Percentiles rank a stretch among this genome's conserved stretches.
Evolutionary conservation across 2,797 vertebrate species (phyloP).

Genomic region (Gadopsis marmoratus): DNA sequence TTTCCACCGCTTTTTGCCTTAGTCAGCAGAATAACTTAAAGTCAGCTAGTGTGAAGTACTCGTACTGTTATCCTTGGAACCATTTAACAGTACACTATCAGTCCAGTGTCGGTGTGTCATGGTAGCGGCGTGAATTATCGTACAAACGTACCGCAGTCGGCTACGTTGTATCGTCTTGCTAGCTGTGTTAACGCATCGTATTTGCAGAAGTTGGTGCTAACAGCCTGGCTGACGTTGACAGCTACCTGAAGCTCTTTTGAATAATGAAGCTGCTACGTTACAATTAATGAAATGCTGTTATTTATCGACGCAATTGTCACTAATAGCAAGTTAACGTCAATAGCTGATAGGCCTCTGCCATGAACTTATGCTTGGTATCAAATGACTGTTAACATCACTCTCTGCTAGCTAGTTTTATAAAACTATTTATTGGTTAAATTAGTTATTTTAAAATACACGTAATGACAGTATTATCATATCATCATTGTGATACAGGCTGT

Average conservation of each 20-base stretch:
- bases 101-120: not conserved
- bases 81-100: accelerated
- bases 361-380: not conserved
- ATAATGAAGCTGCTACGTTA: not conserved
- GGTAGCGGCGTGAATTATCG: not conserved
- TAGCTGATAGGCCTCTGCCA: not conserved
- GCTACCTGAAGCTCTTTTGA: not conserved
- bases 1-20: constrained; percentile 3
- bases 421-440: too few relatives aligned
- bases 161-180: not conserved
- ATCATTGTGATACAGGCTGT: too few relatives aligned
- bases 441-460: too few relatives aligned
- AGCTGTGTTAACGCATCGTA: not conserved
- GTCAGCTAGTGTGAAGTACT: not conserved
- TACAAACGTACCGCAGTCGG: not conserved
- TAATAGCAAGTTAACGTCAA: not conserved
- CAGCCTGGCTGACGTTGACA: constrained; percentile 35
- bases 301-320: not conserved
- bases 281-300: not conserved
- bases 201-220: constrained; percentile 12
- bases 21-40: not conserved
- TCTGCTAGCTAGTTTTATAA: not conserved
- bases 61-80: accelerated
- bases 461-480: too few relatives aligned
- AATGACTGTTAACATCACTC: not conserved